These are phyloP conservation scores for Acropora tenuis DNA, from an alignment of 64 coral and sea anemone genomes.

Conservation along the genomic window DNA sequence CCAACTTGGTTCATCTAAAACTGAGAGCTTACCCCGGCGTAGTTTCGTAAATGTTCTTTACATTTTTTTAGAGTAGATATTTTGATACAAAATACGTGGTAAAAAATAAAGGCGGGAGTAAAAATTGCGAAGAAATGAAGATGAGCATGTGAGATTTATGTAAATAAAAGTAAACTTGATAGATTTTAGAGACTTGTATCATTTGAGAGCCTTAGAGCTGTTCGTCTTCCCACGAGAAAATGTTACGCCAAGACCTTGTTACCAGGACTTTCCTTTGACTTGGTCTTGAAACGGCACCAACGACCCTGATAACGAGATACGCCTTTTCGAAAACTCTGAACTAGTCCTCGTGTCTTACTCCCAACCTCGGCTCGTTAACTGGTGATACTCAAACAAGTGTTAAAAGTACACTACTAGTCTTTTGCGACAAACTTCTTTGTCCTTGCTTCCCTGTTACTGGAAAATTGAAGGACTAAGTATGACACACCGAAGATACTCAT, in stretches of 20 bases:
- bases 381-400: no score
- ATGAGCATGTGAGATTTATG: background rate
- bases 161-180: background rate
- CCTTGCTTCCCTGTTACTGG: no score
- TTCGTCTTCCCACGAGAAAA: background rate
- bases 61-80: background rate
- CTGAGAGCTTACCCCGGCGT: background rate
- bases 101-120: background rate
- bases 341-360: no score
- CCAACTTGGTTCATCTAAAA: background rate
- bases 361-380: no score
- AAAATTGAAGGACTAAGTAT: no score
- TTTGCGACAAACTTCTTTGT: no score
- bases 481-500: background rate
- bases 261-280: no score
- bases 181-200: background rate
- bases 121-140: background rate
- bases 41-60: background rate
- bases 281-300: no score
- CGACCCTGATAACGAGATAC: no score
- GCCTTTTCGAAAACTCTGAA: no score
- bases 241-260: no score
- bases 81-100: background rate
- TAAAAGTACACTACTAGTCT: no score
- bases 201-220: background rate